Evolutionary conservation across 2,888 invertebrate species (phyloP).

Genomic region (Tenthredo distinguenda): DNA sequence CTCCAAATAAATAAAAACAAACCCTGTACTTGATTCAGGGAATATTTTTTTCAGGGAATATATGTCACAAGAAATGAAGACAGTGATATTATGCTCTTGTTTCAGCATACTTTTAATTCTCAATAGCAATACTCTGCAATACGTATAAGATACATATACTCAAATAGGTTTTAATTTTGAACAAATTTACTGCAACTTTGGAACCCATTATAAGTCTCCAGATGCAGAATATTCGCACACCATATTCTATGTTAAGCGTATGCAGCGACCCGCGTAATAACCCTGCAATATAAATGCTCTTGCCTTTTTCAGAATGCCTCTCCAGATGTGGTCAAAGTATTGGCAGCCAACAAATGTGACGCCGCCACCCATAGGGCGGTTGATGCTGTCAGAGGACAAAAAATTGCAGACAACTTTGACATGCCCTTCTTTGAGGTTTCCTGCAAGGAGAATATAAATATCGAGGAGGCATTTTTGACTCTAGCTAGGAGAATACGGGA

Average conservation of each 20-base stretch:
- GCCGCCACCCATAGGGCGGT: slow-evolving; percentile 88
- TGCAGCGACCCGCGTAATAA: too few species aligned
- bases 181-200: neutral
- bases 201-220: neutral
- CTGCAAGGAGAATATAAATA: slow-evolving; percentile 92
- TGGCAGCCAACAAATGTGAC: slow-evolving; percentile 93
- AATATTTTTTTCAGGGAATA: too few species aligned
- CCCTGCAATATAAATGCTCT: too few species aligned
- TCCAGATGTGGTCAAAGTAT: slow-evolving; percentile 91
- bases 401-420: slow-evolving; percentile 93
- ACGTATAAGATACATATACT: neutral
- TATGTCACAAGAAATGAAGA: too few species aligned
- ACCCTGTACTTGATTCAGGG: too few species aligned
- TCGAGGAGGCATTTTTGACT: slow-evolving; percentile 90
- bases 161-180: neutral
- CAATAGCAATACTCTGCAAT: neutral
- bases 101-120: too few species aligned
- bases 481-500: slow-evolving; percentile 91
- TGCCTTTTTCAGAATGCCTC: slow-evolving; percentile 86
- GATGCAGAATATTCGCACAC: neutral
- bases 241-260: neutral
- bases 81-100: too few species aligned
- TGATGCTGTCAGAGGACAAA: slow-evolving; percentile 89
- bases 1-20: too few species aligned
- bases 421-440: slow-evolving; percentile 95